These are phyloP conservation scores for Grallaria varia DNA, from an alignment of 2,113 vertebrate species.

Conservation along the genomic window DNA sequence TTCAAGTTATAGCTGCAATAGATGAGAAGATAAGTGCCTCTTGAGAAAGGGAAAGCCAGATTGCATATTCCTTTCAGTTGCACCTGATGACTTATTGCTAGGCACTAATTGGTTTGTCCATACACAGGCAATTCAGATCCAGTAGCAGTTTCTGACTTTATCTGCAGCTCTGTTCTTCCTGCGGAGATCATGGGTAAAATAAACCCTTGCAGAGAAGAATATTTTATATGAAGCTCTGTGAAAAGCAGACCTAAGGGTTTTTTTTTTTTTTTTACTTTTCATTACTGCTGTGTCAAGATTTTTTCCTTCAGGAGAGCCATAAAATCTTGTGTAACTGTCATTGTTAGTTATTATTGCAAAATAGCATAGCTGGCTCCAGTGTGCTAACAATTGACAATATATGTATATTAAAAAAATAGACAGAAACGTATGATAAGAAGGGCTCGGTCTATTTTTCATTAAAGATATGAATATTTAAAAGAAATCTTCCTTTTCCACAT, in stretches of 20 bases:
- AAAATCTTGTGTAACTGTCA: neutral
- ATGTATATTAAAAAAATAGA: neutral
- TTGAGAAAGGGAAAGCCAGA: constrained; percentile 31
- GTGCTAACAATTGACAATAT: neutral
- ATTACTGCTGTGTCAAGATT: neutral
- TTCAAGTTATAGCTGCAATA: constrained; percentile 43
- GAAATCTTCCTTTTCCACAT: neutral
- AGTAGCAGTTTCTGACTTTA: neutral
- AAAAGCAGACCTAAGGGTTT: neutral
- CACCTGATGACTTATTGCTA: constrained; percentile 48
- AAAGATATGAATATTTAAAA: neutral
- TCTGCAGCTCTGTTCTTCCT: constrained; percentile 21
- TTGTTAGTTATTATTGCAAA: neutral
- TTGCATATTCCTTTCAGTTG: constrained; percentile 35
- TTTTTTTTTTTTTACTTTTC: neutral
- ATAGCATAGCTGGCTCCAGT: neutral
- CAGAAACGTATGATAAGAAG: neutral
- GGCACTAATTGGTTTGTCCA: constrained; percentile 43
- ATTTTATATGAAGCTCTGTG: neutral
- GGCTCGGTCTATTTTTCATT: neutral
- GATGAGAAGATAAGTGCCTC: constrained; percentile 40
- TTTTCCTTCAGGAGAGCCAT: constrained; percentile 1
- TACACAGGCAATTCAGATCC: constrained; percentile 26
- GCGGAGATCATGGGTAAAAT: constrained; percentile 1
- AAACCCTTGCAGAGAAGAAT: neutral